phyloP scores from a whole-genome alignment of 1,140 invertebrate species.

The Calephelis nemesis region DNA sequence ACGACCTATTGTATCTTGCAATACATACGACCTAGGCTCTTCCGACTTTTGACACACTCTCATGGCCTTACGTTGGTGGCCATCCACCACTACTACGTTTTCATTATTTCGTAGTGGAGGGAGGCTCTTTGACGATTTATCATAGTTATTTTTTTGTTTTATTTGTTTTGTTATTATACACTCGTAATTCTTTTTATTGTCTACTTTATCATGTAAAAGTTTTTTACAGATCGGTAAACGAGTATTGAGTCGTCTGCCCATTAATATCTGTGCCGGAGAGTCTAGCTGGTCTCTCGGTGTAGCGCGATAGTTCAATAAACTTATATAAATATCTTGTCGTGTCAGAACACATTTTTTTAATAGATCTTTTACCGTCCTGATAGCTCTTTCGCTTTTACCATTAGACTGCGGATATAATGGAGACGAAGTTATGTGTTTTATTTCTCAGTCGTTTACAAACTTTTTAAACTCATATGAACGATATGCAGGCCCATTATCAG shows the following conservation, averaged over 20 bases:
- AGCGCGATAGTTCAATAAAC: constrained; percentile 22
- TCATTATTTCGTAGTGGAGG: not conserved
- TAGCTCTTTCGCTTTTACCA: constrained; percentile 53
- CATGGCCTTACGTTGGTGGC: not conserved
- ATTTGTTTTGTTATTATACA: not conserved
- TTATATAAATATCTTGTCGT: constrained; percentile 30
- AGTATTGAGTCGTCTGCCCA: constrained; percentile 27
- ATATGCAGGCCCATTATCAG: constrained; percentile 66
- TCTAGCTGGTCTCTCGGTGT: constrained; percentile 23
- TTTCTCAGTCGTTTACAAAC: constrained; percentile 60
- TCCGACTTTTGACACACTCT: not conserved
- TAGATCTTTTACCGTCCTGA: constrained; percentile 56
- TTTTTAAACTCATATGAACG: constrained; percentile 50
- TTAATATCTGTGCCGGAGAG: constrained; percentile 34
- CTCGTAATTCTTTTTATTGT: not conserved
- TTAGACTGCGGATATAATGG: constrained; percentile 60
- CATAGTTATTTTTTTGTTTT: not conserved
- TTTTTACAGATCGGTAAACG: constrained; percentile 10
- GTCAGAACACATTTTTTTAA: constrained; percentile 12
- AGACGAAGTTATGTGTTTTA: constrained; percentile 54
- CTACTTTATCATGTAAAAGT: not conserved
- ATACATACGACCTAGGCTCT: not conserved
- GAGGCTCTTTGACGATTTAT: not conserved
- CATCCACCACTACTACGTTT: not conserved
- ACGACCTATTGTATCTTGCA: not conserved